Base-by-base conservation (phyloP, 2,888 invertebrate genomes). In the Liodrosophila aerea region DNA sequence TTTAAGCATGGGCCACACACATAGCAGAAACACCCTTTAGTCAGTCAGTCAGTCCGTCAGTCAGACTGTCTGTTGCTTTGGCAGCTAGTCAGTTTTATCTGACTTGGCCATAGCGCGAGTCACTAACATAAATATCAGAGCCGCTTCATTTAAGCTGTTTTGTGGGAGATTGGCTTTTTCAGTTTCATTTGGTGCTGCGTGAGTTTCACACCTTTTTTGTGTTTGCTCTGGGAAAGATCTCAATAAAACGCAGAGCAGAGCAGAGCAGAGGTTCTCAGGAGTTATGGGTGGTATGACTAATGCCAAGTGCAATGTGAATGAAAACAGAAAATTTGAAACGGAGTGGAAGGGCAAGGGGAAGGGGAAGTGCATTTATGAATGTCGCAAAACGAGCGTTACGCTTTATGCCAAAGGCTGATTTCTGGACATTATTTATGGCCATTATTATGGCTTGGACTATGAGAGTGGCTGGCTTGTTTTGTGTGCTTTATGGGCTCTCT, bases 161-260 rank as follows among this genome's bases (percentile, higher is more conserved):
- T 50, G 18, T 33, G 9, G 13, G 49, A 15, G 15, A 33, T 50
- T 12, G 27, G 44, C n/a, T 49, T 44, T 31, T 51, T 3, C 49
- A 31, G 46, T 36, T 40, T 33, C n/a, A 5, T 12, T 8, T 49
- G 30, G 30, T 40, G 29, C 61, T 67, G 73, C 63, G 65, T 75
- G 60, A 51, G 62, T 43, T 77, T 78, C 70, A 77, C 78, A 81
- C 82, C 82, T 77, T 78, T 77, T 72, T 66, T 43, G 46, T 41
- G 30, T 36, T 29, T 40, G 49, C n/a, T 39, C 34, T 46, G 18
- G 29, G 37, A 59, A 43, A 60, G 22, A 22, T 66, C 72, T 61
- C 47, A 67, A 70, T 66, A 64, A 72, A 66, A 52, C 12, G 39
- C 69, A 63, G 58, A 43, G 34, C 9, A 8, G 29, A 29, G 45